phyloP scores from a whole-genome alignment of 2,797 vertebrate genomes.

The Poliocrania exsul region DNA sequence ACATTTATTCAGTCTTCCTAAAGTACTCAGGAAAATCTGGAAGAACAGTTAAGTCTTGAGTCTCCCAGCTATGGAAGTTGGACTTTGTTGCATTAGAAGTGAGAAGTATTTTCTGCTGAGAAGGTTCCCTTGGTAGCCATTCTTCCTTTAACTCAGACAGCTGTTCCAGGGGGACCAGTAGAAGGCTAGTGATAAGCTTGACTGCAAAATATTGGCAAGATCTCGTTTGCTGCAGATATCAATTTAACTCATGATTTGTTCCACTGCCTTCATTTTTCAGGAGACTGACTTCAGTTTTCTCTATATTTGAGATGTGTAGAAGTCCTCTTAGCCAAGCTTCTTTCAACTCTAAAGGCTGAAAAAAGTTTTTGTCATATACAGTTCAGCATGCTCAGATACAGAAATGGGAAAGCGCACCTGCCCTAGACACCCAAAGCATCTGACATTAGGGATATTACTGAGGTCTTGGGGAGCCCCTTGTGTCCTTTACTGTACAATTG shows the following conservation, averaged over 20 bases:
- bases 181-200: background rate
- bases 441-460: background rate
- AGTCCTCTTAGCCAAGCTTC: background rate
- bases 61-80: background rate
- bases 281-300: background rate
- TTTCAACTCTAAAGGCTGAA: background rate
- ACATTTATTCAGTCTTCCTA: background rate
- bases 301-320: background rate
- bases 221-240: background rate
- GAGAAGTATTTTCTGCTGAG: background rate
- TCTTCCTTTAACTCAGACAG: background rate
- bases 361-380: background rate
- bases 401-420: background rate
- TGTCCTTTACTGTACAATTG: background rate
- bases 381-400: background rate
- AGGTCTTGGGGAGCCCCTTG: accelerated
- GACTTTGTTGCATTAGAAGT: background rate
- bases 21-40: background rate
- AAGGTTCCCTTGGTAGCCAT: background rate
- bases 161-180: background rate
- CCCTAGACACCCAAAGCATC: background rate
- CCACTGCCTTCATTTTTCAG: background rate
- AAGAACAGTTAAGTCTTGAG: background rate
- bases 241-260: background rate
- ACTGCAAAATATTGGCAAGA: background rate